A percentile compares a stretch with the other conserved stretches of the same genome.
Evolutionary conservation across 1,140 invertebrate species (phyloP).

Genomic region (Eriocheir sinensis): DNA sequence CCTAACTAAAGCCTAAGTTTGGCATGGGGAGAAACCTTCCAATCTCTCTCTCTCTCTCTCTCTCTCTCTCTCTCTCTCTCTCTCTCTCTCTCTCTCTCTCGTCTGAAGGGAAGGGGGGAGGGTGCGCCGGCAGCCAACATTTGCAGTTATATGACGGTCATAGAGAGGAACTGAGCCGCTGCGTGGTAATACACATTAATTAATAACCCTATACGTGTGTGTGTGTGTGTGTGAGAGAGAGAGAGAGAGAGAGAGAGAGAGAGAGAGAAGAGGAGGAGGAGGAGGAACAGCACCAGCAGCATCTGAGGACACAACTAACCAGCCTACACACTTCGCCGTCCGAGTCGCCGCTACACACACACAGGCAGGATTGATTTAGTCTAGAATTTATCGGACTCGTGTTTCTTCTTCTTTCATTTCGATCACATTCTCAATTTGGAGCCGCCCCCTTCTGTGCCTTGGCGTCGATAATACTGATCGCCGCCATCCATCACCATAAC

Average conservation of each 20-base stretch:
- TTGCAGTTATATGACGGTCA: not conserved
- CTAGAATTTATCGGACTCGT: not conserved
- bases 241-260: not conserved
- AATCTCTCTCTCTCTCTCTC: conserved; percentile 4
- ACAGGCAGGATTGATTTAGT: not conserved
- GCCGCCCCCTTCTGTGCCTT: not conserved
- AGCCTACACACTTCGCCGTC: not conserved
- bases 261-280: not conserved
- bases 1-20: not conserved
- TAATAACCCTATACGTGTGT: not conserved
- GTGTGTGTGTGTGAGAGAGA: not conserved
- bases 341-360: not conserved
- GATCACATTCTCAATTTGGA: not conserved
- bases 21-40: not conserved
- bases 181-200: not conserved
- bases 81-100: not conserved
- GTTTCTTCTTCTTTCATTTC: not conserved
- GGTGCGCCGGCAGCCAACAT: not conserved
- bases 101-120: not conserved
- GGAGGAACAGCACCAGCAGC: not conserved
- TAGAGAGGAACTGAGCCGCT: not conserved
- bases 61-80: not conserved
- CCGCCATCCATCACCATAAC: not conserved
- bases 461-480: not conserved
- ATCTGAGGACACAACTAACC: not conserved